A percentile compares a stretch with the other conserved stretches of the same genome.
Evolutionary conservation across 2,888 invertebrate species (phyloP).

Genomic region (Hydroisotoma schaefferi): DNA sequence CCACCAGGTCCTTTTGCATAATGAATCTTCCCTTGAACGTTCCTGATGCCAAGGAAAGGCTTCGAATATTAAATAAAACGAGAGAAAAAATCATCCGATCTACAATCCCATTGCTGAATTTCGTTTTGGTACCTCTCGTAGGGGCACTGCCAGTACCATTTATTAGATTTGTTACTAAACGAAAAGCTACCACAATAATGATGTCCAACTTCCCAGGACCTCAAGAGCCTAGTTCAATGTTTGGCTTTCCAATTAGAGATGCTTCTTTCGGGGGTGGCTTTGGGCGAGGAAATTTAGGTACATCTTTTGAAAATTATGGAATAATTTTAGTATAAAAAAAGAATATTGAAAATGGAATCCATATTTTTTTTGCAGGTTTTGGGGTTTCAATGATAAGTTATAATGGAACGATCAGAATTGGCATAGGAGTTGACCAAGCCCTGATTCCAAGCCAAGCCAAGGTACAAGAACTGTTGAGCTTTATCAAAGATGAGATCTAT

Average conservation of each 20-base stretch:
- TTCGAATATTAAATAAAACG: conserved; percentile 31
- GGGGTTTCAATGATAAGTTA: conserved; percentile 38
- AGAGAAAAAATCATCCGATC: conserved; percentile 36
- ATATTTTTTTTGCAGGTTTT: conserved; percentile 31
- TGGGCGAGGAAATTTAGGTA: conserved; percentile 33
- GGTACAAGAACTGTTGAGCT: conserved; percentile 31
- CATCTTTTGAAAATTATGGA: no score
- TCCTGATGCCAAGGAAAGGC: conserved; percentile 34
- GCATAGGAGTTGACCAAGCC: conserved; percentile 36
- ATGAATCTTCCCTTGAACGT: conserved; percentile 38
- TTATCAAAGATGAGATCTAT: conserved; percentile 30
- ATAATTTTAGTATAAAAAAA: conserved; percentile 1
- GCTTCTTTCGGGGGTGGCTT: conserved; percentile 36
- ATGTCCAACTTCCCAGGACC: conserved; percentile 33
- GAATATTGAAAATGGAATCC: no score
- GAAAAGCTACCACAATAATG: conserved; percentile 41
- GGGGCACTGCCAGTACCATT: conserved; percentile 37
- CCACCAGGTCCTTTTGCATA: conserved; percentile 42
- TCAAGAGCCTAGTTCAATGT: conserved; percentile 27
- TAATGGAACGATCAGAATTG: conserved; percentile 25
- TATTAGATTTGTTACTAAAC: conserved; percentile 31
- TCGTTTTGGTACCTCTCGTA: conserved; percentile 38
- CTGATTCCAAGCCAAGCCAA: conserved; percentile 26
- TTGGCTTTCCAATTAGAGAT: conserved; percentile 29
- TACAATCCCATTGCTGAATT: conserved; percentile 39